Evolutionary conservation across 2,797 vertebrate species (phyloP).

Genomic region (Girardinus metallicus): DNA sequence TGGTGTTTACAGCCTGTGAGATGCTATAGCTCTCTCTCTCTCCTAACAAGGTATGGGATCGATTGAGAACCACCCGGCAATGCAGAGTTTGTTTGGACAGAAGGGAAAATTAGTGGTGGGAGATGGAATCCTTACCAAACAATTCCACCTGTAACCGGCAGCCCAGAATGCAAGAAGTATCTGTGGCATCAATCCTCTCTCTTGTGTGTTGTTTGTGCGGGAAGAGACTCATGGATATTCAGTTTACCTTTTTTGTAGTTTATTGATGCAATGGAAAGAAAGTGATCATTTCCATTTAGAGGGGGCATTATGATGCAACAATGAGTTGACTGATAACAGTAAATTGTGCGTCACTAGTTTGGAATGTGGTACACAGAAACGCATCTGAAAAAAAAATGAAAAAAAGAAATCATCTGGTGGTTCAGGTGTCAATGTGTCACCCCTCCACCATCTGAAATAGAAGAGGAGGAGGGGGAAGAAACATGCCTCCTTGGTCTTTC

Average conservation of each 20-base stretch:
- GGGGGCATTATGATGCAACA: neutral
- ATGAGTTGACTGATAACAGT: slow-evolving; percentile 24
- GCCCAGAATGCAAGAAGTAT: slow-evolving; percentile 33
- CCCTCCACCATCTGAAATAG: slow-evolving; percentile 11
- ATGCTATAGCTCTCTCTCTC: slow-evolving; percentile 54
- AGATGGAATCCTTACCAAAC: slow-evolving; percentile 67
- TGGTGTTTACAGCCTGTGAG: slow-evolving; percentile 71
- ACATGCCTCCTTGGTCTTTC: slow-evolving; percentile 38
- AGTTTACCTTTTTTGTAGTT: slow-evolving; percentile 22
- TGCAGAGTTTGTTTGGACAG: slow-evolving; percentile 61
- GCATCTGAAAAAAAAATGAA: slow-evolving; percentile 20
- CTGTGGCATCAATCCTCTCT: slow-evolving; percentile 25
- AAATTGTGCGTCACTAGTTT: slow-evolving; percentile 26
- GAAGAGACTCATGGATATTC: slow-evolving; percentile 19
- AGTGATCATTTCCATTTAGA: neutral
- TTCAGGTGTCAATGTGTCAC: slow-evolving; percentile 31
- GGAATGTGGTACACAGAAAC: slow-evolving; percentile 43
- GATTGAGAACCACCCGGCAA: slow-evolving; percentile 46
- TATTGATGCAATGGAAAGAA: slow-evolving; percentile 11
- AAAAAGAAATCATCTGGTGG: slow-evolving; percentile 26
- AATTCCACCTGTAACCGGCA: slow-evolving; percentile 68
- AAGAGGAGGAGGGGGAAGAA: slow-evolving; percentile 12
- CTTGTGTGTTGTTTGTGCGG: slow-evolving; percentile 20
- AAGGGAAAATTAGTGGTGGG: slow-evolving; percentile 55
- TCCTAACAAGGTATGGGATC: slow-evolving; percentile 72